Evolutionary conservation across 2,797 vertebrate species (phyloP).

Genomic region (Microctenopoma lineatum): DNA sequence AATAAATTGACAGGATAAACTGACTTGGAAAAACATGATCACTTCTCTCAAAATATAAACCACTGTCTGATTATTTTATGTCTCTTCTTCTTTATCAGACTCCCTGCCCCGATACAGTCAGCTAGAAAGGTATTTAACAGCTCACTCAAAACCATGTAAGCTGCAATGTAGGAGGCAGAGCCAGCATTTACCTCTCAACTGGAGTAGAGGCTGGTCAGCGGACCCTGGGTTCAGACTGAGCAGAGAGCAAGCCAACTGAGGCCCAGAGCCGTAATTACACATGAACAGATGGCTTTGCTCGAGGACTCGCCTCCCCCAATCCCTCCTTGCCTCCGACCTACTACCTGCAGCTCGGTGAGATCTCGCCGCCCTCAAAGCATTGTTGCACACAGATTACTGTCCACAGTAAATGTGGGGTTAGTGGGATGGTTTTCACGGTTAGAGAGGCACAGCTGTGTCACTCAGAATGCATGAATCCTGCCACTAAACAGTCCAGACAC

Average conservation of each 20-base stretch:
- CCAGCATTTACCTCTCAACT: conserved; percentile 57
- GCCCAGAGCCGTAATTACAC: conserved; percentile 77
- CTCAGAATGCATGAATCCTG: background rate
- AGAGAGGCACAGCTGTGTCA: conserved; percentile 5
- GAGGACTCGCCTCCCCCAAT: conserved; percentile 56
- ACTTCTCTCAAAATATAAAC: conserved; percentile 17
- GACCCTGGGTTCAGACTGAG: conserved; percentile 39
- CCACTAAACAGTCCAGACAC: conserved; percentile 3
- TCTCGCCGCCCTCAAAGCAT: conserved; percentile 24
- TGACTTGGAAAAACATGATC: conserved; percentile 9
- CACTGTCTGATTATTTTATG: background rate
- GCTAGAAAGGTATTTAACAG: conserved; percentile 34
- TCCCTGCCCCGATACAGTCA: conserved; percentile 29
- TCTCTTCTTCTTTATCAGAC: background rate
- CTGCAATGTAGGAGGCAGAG: conserved; percentile 29
- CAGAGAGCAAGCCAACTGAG: conserved; percentile 46
- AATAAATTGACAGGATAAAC: conserved; percentile 17
- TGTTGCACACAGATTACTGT: conserved; percentile 56
- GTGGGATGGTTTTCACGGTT: conserved; percentile 6
- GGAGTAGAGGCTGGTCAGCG: conserved; percentile 58
- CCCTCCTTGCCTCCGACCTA: conserved; percentile 39
- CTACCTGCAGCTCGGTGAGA: conserved; percentile 59
- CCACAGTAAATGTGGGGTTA: conserved; percentile 12
- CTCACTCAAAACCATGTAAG: conserved; percentile 37
- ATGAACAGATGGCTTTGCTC: conserved; percentile 78